phyloP scores from a whole-genome alignment of 2,113 vertebrate genomes.

The Anser brachyrhynchus region DNA sequence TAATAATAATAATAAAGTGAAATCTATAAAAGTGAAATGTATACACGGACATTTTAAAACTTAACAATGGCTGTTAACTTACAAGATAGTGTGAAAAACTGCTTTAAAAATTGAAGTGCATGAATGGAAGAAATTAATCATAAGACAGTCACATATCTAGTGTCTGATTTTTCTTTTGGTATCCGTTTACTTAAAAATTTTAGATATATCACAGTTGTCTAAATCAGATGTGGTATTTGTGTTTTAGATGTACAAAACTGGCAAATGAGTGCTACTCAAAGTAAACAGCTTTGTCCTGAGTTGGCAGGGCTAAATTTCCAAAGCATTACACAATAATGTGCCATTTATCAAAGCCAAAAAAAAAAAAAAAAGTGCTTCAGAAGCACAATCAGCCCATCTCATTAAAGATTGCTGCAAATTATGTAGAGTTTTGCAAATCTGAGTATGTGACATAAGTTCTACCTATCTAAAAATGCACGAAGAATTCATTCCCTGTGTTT shows the following conservation, averaged over 20 bases:
- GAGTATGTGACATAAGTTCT: background rate
- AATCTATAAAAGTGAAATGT: background rate
- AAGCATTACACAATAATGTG: background rate
- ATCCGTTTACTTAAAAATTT: background rate
- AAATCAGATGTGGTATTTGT: background rate
- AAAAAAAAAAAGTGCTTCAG: background rate
- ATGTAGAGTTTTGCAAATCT: background rate
- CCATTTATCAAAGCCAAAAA: background rate
- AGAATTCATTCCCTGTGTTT: background rate
- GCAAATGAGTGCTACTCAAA: background rate
- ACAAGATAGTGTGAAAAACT: background rate
- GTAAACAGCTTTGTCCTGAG: background rate
- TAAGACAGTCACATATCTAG: background rate
- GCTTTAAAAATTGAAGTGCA: background rate
- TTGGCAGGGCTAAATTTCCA: background rate
- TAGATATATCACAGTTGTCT: background rate
- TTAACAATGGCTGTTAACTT: background rate
- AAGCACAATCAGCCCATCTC: background rate
- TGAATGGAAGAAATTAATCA: background rate
- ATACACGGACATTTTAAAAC: background rate
- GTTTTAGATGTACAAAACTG: background rate
- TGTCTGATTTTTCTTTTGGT: background rate
- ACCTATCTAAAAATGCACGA: background rate
- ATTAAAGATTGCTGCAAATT: background rate
- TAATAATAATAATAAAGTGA: too few relatives aligned